Evolutionary conservation across 2,113 vertebrate species (phyloP).

Genomic region (Odontesthes bonariensis): DNA sequence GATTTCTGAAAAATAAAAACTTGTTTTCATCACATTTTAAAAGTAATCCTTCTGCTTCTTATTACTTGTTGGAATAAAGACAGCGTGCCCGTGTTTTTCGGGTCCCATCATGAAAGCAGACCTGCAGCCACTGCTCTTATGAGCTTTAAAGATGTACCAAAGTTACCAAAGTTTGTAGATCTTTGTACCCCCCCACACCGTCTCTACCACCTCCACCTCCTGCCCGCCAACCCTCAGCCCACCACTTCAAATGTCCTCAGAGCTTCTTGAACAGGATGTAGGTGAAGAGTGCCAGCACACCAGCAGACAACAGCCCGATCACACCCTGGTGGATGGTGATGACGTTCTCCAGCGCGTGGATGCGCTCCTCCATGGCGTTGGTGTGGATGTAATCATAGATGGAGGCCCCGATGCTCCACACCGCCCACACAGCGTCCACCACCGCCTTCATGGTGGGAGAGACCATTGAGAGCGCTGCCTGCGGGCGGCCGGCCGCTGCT

Average conservation of each 20-base stretch:
- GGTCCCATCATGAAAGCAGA: neutral
- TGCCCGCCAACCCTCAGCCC: neutral
- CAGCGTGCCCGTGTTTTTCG: neutral
- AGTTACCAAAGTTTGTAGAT: too few relatives aligned
- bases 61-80: conserved; percentile 5
- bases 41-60: neutral
- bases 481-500: conserved; percentile 37
- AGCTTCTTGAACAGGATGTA: conserved; percentile 83
- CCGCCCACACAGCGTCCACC: conserved; percentile 82
- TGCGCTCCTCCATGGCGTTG: conserved; percentile 85
- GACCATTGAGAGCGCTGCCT: conserved; percentile 73
- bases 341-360: conserved; percentile 81
- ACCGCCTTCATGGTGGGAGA: conserved; percentile 84
- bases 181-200: neutral
- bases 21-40: neutral
- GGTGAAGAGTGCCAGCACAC: conserved; percentile 77
- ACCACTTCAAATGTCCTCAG: conserved; percentile 52
- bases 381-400: conserved; percentile 86
- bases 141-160: neutral
- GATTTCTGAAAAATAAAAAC: conserved; percentile 6
- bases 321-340: conserved; percentile 81
- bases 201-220: conserved; percentile 2
- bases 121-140: neutral
- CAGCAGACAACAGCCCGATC: conserved; percentile 79
- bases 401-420: conserved; percentile 84